These are phyloP conservation scores for Dicrostonyx torquatus DNA, from an alignment of 2,797 vertebrate genomes.

Conservation along the genomic window DNA sequence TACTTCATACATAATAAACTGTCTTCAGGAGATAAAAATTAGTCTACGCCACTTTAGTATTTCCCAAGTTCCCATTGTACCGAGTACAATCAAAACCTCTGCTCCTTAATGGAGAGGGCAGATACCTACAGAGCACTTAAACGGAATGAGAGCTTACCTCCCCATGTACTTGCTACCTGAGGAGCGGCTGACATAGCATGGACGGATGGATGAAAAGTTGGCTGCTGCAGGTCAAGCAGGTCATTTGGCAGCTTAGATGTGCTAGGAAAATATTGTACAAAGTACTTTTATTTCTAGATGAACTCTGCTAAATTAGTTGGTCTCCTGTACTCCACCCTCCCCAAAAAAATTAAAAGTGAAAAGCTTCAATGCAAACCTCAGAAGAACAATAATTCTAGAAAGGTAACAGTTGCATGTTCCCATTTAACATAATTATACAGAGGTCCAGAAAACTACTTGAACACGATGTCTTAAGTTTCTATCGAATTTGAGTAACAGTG, in stretches of 20 bases:
- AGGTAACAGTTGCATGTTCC: neutral
- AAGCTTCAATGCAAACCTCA: neutral
- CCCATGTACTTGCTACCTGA: conserved; percentile 95
- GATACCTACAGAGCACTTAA: neutral
- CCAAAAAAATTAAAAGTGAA: neutral
- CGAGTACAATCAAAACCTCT: conserved; percentile 17
- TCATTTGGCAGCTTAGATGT: conserved; percentile 95
- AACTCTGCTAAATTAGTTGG: conserved; percentile 7
- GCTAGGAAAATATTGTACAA: conserved; percentile 87
- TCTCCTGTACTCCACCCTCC: neutral
- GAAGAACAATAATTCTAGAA: conserved; percentile 18
- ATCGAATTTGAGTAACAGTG: conserved; percentile 21
- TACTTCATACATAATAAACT: conserved; percentile 28
- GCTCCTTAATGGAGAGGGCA: neutral
- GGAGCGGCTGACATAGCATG: conserved; percentile 90
- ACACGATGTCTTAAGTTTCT: neutral
- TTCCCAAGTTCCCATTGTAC: conserved; percentile 40
- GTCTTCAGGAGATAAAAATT: conserved; percentile 48
- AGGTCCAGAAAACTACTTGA: conserved; percentile 38
- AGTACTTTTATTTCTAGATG: conserved; percentile 71
- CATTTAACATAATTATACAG: conserved; percentile 32
- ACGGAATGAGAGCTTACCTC: conserved; percentile 89
- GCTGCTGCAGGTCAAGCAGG: conserved; percentile 97
- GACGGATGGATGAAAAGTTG: conserved; percentile 93
- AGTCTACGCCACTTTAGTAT: conserved; percentile 28